Base-by-base conservation (phyloP, 2,888 invertebrate species). In the Tenthredo mesomela region DNA sequence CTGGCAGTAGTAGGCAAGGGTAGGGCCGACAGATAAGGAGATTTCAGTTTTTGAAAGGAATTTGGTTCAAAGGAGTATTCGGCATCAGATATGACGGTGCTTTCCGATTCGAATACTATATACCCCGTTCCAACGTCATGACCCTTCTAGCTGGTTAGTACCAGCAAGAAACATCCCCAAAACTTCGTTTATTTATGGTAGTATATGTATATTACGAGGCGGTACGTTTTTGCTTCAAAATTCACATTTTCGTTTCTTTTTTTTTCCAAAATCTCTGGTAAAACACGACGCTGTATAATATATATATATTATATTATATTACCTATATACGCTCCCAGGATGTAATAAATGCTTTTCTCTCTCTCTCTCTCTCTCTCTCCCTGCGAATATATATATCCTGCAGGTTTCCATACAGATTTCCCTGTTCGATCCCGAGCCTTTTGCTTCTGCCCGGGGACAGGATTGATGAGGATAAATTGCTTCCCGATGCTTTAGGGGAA, bases 11-110 rank as follows among this genome's bases (percentile, higher is more conserved):
- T 58, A 54, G 37, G 70, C 78, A 67, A 40, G 73, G 50, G 84
- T 65, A 40, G 43, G 58, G 12, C 9, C 18, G 21, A 18, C 67
- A 65, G 84, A 84, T 84, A 84, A 84, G 61, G 67, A 67, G 78
- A 67, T 77, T 80, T 80, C 40, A 80, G 61, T 80, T 80, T 50
- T 25, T 65, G 43, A 84, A 78, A 40, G 78, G 78, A 40, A 77
- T 67, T 29, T 50, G n/a, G 65, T 67, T 84, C 78, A 67, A 78
- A 78, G 78, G 77, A 61, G 33, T 50, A 37, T 65, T 80, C 50
- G 84, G 43, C 33, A 84, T 58, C 50, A 77, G 84, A 78, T 78
- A 84, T 54, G 78, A 84, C 65, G 84, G 18, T 78, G 67, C 61
- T 78, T 50, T 40, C 43, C 67, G 47, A 84, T 67, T 40, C 33